Evolutionary conservation across 2,888 invertebrate species (phyloP).

Genomic region (Synergus gifuensis): DNA sequence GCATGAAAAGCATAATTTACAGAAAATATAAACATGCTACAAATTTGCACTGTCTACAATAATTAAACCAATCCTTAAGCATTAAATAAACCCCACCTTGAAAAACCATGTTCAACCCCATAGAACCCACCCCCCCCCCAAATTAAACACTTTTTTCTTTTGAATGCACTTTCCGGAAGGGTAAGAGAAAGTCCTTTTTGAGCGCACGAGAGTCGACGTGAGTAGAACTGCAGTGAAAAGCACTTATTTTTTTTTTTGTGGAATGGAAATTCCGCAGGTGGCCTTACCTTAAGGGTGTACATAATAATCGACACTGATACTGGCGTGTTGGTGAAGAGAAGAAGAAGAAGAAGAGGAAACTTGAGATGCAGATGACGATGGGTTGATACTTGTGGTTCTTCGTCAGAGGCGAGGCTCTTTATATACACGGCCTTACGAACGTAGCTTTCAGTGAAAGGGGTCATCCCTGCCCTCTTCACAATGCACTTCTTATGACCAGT

Average conservation of each 20-base stretch:
- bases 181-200: neutral
- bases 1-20: no score
- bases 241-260: neutral
- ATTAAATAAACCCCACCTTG: no score
- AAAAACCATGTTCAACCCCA: no score
- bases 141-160: no score
- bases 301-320: conserved; percentile 69
- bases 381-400: conserved; percentile 76
- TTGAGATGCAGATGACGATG: conserved; percentile 75
- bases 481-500: conserved; percentile 75
- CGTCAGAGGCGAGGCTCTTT: conserved; percentile 75
- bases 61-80: no score
- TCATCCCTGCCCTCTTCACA: conserved; percentile 77
- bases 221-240: neutral
- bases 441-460: conserved; percentile 77
- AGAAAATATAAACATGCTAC: no score
- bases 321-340: conserved; percentile 46
- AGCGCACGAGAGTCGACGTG: no score
- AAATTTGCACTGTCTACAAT: no score
- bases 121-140: no score
- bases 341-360: conserved; percentile 62
- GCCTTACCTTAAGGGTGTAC: conserved; percentile 74
- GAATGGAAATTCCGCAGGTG: neutral
- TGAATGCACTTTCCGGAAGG: neutral
- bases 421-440: conserved; percentile 75